Evolutionary conservation across 2,888 invertebrate genomes (phyloP).

Genomic region (Phaonia tiefii): DNA sequence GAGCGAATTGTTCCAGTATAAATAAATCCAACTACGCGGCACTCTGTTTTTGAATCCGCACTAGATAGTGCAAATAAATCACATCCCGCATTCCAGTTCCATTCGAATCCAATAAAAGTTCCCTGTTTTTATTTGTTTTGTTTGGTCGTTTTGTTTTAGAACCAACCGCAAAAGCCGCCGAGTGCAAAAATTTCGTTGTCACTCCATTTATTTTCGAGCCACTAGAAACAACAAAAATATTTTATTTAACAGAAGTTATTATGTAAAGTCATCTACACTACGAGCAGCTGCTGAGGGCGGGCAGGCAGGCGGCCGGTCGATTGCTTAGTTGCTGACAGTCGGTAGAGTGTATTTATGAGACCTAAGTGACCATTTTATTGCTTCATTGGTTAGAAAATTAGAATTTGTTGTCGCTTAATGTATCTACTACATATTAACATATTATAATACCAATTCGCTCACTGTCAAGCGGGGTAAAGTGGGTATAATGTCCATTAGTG

Average conservation of each 20-base stretch:
- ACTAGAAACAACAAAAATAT: conserved; percentile 15
- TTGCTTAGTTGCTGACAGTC: conserved; percentile 64
- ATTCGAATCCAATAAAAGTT: conserved; percentile 25
- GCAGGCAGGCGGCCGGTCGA: not conserved
- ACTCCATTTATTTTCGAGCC: conserved; percentile 24
- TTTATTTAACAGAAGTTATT: conserved; percentile 57
- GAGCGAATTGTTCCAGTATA: conserved; percentile 5
- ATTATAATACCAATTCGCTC: conserved; percentile 6
- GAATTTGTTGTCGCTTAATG: conserved; percentile 52
- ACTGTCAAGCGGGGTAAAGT: too few species aligned
- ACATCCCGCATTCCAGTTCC: not conserved
- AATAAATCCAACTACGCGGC: conserved; percentile 11
- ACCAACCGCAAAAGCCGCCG: conserved; percentile 61
- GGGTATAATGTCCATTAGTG: conserved; percentile 1
- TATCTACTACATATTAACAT: conserved; percentile 7
- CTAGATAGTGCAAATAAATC: not conserved
- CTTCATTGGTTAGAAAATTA: conserved; percentile 63
- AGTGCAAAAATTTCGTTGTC: conserved; percentile 56
- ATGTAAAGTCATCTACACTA: conserved; percentile 54
- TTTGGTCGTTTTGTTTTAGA: conserved; percentile 30
- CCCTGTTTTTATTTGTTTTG: too few species aligned
- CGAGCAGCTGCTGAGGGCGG: conserved; percentile 21
- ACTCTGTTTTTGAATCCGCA: conserved; percentile 33
- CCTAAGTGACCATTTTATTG: conserved; percentile 67
- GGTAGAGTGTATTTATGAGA: conserved; percentile 60